A percentile compares a stretch with the other conserved stretches of the same genome.
Evolutionary conservation across 1,140 invertebrate genomes (phyloP).

Genomic region (Monochamus saltuarius): DNA sequence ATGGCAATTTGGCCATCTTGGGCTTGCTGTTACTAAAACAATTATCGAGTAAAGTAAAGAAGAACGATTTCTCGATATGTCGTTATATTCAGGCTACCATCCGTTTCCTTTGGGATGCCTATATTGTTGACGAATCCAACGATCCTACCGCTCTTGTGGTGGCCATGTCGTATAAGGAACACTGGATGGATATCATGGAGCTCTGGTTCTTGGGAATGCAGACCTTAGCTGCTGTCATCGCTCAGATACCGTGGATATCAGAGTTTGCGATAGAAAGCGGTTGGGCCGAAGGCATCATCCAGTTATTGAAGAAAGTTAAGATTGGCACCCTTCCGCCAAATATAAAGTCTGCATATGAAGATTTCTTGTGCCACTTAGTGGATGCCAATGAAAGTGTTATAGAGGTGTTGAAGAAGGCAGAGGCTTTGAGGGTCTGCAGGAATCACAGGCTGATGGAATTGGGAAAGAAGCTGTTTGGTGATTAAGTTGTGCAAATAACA

Average conservation of each 20-base stretch:
- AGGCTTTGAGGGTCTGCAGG: conserved; percentile 77
- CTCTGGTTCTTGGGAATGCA: conserved; percentile 94
- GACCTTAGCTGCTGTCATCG: conserved; percentile 78
- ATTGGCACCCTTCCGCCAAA: conserved; percentile 77
- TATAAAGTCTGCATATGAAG: conserved; percentile 86
- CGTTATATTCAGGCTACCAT: conserved; percentile 85
- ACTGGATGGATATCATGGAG: conserved; percentile 87
- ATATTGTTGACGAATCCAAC: conserved; percentile 82
- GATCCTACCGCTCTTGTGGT: conserved; percentile 79
- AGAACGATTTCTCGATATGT: conserved; percentile 84
- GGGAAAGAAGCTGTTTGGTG: conserved; percentile 80
- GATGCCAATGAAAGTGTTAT: conserved; percentile 75
- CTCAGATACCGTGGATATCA: conserved; percentile 82
- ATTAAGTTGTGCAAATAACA: conserved; percentile 56
- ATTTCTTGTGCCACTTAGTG: conserved; percentile 81
- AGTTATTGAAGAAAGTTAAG: conserved; percentile 77
- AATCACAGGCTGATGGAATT: conserved; percentile 87
- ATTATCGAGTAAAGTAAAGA: conserved; percentile 75
- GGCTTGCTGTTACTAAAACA: conserved; percentile 83
- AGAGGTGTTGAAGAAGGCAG: conserved; percentile 78
- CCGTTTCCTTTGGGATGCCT: conserved; percentile 89
- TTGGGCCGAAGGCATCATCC: conserved; percentile 86
- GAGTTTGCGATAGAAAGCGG: conserved; percentile 89
- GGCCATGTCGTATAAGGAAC: conserved; percentile 79
- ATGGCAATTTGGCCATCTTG: conserved; percentile 81